These are phyloP conservation scores for Xyliphius kryptos DNA, from an alignment of 2,113 vertebrate genomes.

Conservation along the genomic window DNA sequence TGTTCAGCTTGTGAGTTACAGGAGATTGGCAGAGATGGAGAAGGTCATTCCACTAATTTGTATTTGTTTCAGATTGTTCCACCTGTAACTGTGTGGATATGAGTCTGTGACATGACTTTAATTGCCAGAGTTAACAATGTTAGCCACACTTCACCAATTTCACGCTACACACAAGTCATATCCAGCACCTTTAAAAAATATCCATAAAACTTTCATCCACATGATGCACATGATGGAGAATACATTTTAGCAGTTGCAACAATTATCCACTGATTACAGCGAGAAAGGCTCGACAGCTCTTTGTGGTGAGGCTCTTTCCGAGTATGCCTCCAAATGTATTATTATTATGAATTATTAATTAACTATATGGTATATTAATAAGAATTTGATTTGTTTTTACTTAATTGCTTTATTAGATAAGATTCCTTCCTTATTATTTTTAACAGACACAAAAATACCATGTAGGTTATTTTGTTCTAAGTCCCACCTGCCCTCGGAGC, in stretches of 20 bases:
- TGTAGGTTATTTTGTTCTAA: too few relatives aligned
- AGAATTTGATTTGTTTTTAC: too few relatives aligned
- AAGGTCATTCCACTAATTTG: conserved; percentile 49
- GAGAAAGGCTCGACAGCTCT: conserved; percentile 32
- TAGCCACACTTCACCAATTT: conserved; percentile 55
- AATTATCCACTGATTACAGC: conserved; percentile 51
- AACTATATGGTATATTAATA: too few relatives aligned
- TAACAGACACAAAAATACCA: too few relatives aligned
- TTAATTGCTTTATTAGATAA: too few relatives aligned
- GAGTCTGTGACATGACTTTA: conserved; percentile 61
- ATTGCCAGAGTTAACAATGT: conserved; percentile 66
- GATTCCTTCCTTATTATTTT: too few relatives aligned
- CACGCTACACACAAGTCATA: conserved; percentile 48
- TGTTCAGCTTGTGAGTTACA: conserved; percentile 9
- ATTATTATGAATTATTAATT: too few relatives aligned
- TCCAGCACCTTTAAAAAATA: conserved; percentile 54
- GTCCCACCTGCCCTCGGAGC: too few relatives aligned
- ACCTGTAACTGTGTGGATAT: conserved; percentile 52
- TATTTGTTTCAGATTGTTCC: conserved; percentile 44
- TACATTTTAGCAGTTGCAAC: conserved; percentile 59
- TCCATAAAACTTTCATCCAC: conserved; percentile 54
- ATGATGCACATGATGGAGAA: conserved; percentile 50
- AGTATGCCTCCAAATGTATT: background rate
- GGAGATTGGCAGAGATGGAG: conserved; percentile 28
- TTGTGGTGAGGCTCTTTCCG: background rate